A percentile compares a stretch with the other conserved stretches of the same genome.
These are phyloP conservation scores for Oryzias sinensis DNA, from an alignment of 2,797 vertebrate species.

Conservation along the genomic window DNA sequence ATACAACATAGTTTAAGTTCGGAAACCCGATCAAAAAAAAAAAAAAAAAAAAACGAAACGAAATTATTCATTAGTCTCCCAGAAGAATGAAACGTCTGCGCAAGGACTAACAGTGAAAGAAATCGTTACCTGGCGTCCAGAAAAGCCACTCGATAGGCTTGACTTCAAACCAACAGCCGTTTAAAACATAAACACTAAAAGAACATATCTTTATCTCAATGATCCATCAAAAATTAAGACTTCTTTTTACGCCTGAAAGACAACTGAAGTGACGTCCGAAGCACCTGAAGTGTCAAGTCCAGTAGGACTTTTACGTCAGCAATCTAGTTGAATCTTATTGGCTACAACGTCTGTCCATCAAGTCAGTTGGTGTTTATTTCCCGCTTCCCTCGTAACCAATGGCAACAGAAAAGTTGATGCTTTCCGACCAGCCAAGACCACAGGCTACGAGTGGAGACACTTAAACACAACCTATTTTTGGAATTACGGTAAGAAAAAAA, in stretches of 20 bases:
- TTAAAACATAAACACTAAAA: background rate
- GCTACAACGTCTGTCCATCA: conserved; percentile 35
- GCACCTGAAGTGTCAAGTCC: background rate
- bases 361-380: fast-evolving
- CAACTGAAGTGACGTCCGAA: background rate
- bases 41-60: fast-evolving
- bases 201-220: background rate
- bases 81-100: too few relatives aligned
- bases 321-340: conserved; percentile 35
- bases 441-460: background rate
- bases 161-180: conserved; percentile 10
- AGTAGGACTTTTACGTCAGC: background rate
- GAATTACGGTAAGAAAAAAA: background rate
- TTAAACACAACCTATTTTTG: background rate
- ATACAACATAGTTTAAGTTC: conserved; percentile 44
- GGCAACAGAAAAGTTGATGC: conserved; percentile 56
- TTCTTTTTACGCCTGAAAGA: background rate
- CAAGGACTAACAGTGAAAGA: too few relatives aligned
- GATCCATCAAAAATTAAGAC: background rate
- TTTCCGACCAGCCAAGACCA: background rate
- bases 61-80: too few relatives aligned
- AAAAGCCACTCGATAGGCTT: background rate
- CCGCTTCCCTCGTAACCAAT: conserved; percentile 46
- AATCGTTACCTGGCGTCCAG: conserved; percentile 15
- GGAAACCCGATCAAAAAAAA: background rate